These are phyloP conservation scores for Chloroceryle inda DNA, from an alignment of 2,797 vertebrate genomes.

Conservation along the genomic window DNA sequence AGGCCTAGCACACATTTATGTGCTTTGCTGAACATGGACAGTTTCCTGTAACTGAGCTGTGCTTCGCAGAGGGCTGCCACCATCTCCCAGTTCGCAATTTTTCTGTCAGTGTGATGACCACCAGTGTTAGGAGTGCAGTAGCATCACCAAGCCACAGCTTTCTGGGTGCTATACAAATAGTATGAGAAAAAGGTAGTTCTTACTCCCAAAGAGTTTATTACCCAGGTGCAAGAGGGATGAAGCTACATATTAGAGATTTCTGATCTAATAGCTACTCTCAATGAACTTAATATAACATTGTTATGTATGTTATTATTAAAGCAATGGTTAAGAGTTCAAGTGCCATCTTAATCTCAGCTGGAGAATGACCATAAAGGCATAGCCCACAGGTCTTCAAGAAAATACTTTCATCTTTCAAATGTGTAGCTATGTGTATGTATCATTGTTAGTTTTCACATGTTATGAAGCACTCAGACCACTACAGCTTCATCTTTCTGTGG, in stretches of 20 bases:
- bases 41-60: background rate
- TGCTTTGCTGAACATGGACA: background rate
- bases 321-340: background rate
- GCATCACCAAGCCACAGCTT: background rate
- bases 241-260: background rate
- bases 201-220: background rate
- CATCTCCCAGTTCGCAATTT: background rate
- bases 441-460: background rate
- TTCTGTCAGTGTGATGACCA: background rate
- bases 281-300: background rate
- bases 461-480: background rate
- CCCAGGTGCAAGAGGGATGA: background rate
- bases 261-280: background rate
- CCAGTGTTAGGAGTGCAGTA: background rate
- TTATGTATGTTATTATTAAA: background rate
- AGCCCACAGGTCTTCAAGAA: background rate
- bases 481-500: background rate
- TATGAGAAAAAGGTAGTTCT: background rate
- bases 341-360: background rate
- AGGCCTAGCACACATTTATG: background rate
- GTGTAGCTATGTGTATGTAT: background rate
- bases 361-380: background rate
- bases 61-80: background rate
- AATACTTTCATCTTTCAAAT: background rate
- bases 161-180: background rate